A percentile compares a stretch with the other conserved stretches of the same genome.
Conservation (phyloP, 2,113 vertebrate genomes). For the Brachyhypopomus gauderio region DNA sequence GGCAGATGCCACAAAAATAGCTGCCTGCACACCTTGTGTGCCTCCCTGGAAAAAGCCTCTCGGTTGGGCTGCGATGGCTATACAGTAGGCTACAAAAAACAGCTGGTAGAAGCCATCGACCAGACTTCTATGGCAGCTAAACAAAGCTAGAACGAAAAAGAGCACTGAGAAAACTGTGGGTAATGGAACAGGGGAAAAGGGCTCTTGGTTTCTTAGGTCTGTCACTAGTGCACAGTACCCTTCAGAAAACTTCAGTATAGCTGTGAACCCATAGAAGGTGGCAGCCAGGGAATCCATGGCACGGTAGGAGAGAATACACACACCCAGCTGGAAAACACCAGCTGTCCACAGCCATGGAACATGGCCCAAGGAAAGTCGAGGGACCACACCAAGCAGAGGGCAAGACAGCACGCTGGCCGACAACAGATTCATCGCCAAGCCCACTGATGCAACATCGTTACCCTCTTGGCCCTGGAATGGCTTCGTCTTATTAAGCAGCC, state of each 20-base stretch:
- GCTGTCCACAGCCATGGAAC: conserved; percentile 88
- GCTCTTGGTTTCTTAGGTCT: conserved; percentile 61
- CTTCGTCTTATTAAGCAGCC: conserved; percentile 53
- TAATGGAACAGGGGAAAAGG: conserved; percentile 69
- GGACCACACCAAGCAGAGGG: conserved; percentile 78
- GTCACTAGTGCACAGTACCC: conserved; percentile 78
- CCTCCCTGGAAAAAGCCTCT: conserved; percentile 77
- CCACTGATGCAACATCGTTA: conserved; percentile 53
- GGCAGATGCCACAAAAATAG: conserved; percentile 78
- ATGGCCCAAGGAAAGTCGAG: conserved; percentile 71
- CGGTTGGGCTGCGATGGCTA: conserved; percentile 77
- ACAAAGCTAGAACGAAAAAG: conserved; percentile 78
- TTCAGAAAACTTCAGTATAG: conserved; percentile 78
- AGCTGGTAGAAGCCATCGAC: conserved; percentile 78
- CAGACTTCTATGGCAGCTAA: conserved; percentile 73
- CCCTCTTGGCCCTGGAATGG: conserved; percentile 34
- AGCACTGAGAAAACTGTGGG: conserved; percentile 80
- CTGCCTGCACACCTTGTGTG: conserved; percentile 79
- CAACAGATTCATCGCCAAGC: conserved; percentile 81
- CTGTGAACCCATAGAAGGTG: conserved; percentile 79
- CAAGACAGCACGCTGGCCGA: conserved; percentile 80
- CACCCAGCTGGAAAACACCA: conserved; percentile 76
- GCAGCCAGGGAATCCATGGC: conserved; percentile 74
- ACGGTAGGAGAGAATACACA: conserved; percentile 79
- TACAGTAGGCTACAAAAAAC: conserved; percentile 77